Conservation (phyloP, 37 sponge, comb jelly and placozoan species). For the Halisarca cf. caerulea region DNA sequence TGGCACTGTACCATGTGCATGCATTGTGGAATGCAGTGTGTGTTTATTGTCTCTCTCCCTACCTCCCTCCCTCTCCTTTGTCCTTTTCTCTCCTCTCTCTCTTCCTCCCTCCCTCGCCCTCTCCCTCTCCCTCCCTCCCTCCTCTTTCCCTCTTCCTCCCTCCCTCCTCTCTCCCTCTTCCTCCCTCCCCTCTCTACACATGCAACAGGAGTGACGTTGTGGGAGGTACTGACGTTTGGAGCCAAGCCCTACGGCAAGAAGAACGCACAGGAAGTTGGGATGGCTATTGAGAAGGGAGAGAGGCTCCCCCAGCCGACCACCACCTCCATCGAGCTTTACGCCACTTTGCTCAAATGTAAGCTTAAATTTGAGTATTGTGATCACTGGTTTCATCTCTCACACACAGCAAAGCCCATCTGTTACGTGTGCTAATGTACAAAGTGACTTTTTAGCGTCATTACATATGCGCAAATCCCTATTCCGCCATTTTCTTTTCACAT, state of each 20-base stretch:
- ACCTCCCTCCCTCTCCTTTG: no score
- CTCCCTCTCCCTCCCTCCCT: not conserved
- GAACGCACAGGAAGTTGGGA: constrained; percentile 50
- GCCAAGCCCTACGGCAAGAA: constrained; percentile 60
- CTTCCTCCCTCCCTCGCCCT: no score
- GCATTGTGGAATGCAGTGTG: no score
- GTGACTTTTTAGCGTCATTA: no score
- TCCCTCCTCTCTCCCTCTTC: not conserved
- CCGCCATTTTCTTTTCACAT: no score
- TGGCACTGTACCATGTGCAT: no score
- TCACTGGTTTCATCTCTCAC: not conserved
- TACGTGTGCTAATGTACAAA: no score
- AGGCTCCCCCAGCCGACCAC: constrained; percentile 71
- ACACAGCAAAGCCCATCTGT: not conserved
- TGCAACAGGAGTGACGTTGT: constrained; percentile 80
- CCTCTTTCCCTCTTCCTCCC: not conserved
- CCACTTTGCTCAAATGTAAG: constrained; percentile 70
- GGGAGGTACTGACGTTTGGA: constrained; percentile 92
- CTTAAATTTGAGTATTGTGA: no score
- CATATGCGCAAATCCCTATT: no score
- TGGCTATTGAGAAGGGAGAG: constrained; percentile 52
- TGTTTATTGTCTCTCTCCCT: no score
- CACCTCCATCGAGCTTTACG: constrained; percentile 70
- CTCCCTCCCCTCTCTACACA: no score
- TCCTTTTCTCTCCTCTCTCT: not conserved